Evolutionary conservation across 2,888 invertebrate genomes (phyloP), one percentile per base, ranked within the genome.

Genomic region (Craniophora ligustri): DNA sequence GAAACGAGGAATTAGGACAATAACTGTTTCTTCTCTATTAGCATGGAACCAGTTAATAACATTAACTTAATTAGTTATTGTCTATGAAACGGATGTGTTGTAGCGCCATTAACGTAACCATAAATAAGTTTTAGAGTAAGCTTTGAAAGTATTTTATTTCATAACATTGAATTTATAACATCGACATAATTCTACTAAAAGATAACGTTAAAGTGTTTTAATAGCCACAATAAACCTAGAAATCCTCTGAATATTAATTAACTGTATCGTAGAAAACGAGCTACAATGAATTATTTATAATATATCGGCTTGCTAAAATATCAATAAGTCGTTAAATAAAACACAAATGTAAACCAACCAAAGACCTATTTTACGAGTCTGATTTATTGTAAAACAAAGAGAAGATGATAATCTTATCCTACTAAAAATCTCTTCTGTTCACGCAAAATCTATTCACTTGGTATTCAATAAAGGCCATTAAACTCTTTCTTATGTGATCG

Each of bases 401-500:
- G 46, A 49, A 50, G 31, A 13, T 34, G 3, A 14, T 8, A 5
- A n/a, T n/a, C n/a, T n/a, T 36, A 47, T 46, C 21, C 58, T 35
- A 30, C 11, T 1, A 49, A 35, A 59, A 48, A 68, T 51, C 34
- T 38, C 45, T 31, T n/a, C 28, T 23, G 39, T 54, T 51, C 40
- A 48, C 58, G 55, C 57, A 41, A 51, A 63, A 61, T 57, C 44
- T 57, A 59, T 70, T 58, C 58, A 54, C 57, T 59, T 38, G 38
- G 55, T 66, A 48, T 63, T 62, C 75, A 79, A 72, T 77, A 71
- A 69, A 78, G 78, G 79, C 74, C 78, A 73, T 79, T 83, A 81
- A 78, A 84, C 79, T 78, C 57, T 72, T 71, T 76, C 77, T 78
- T 77, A 73, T 73, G 72, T 72, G 75, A 80, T 79, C 74, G 75